Evolutionary conservation across 1,140 invertebrate genomes (phyloP), one percentile per base, ranked within the genome.

Genomic region (Zaprionus lachaisei): DNA sequence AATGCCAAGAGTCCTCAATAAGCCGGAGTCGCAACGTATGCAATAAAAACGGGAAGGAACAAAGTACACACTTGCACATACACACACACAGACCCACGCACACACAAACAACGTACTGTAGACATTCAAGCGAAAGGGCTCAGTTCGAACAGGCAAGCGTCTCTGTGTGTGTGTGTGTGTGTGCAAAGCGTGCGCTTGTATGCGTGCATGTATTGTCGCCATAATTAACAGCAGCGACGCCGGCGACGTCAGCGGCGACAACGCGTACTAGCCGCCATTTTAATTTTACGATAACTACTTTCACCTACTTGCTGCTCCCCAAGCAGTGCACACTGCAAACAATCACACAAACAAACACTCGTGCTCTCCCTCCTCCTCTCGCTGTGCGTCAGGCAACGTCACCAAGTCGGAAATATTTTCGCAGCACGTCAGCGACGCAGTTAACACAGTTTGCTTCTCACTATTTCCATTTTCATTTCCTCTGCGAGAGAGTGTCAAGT

Each of bases 221-320:
- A 89, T 90, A 89, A 89, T 89, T 89, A 89, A 90, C 85, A 77
- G 55, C 67, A 70, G 65, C 51, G 72, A 89, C 75, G 64, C 49
- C 57, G 44, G 37, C 73, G 75, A 78, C 72, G 38, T 49, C 66
- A 63, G 51, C 58, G 68, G 83, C 83, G 78, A 83, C 81, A 89
- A 58, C 83, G 84, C 83, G 85, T 87, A 89, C 85, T 90, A 90
- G 78, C 85, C 85, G 85, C 85, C 84, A 89, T 90, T 89, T 89
- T 89, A 79, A 81, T 90, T 89, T 89, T 81, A 89, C 85, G 85
- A 90, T 89, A 91, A 90, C 81, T 77, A 75, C 82, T 85, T 89
- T 90, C 86, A 91, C 85, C 85, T 89, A 89, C 85, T 91, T 90
- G 80, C 75, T 85, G 58, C 65, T 37, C 38, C 51, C 28, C 26